Base-by-base conservation (phyloP, 2,113 vertebrate genomes). In the Strix uralensis region DNA sequence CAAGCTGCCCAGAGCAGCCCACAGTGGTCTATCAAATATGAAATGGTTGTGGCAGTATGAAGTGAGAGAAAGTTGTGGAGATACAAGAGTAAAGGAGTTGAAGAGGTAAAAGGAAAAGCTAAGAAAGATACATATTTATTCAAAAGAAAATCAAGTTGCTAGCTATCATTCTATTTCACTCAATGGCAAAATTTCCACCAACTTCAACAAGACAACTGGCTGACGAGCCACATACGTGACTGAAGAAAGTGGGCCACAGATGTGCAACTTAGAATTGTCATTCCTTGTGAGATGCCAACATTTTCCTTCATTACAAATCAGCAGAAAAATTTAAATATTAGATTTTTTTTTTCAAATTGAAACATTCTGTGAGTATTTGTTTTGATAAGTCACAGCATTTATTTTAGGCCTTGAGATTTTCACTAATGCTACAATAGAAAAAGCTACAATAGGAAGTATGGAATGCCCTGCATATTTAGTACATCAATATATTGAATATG, bases 221-320 rank as follows among this genome's bases (percentile, higher is more conserved):
- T 15, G 19, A 61, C 18, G 63, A 71, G 74, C 26, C 66, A 59
- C 1, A 1, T 1, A 0, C 1, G 0, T 13, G 42, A 26, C 57
- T n/a, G 13, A 32, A 29, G 34, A 59, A 75, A 61, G 57, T 0
- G 0, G 21, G 52, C 13, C 30, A 18, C 14, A 2, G 0, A 5
- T 13, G 52, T 47, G 34, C 26, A 42, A 9, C 29, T 71, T 30
- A 15, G 36, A 72, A 82, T 12, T 15, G 49, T 49, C 49, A 34
- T 14, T 18, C n/a, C 15, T 36, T 16, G 17, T 21, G 40, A 69
- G 36, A 65, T 29, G 58, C 14, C 69, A 69, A 12, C 5, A 6
- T 18, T 55, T 78, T 9, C 1, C 27, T 78, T 77, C 32, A 74
- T 32, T 46, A 25, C 23, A 71, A 59, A 78, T 47, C 36, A 78